Conservation (phyloP, 2,797 vertebrate genomes). For the Characodon lateralis region DNA sequence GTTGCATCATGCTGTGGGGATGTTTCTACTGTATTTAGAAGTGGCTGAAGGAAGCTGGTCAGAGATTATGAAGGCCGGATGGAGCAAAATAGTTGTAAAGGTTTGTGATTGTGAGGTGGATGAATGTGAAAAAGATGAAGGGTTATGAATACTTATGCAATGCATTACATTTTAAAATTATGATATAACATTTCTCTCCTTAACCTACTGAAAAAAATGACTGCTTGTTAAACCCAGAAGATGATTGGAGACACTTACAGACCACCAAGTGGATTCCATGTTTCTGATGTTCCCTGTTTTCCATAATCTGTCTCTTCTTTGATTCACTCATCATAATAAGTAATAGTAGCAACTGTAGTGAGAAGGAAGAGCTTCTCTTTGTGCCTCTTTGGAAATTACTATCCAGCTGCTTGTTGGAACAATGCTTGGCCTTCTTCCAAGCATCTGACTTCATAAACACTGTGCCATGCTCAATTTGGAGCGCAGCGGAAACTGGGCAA, state of each 20-base stretch:
- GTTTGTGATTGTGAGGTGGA: background rate
- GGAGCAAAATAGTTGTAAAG: background rate
- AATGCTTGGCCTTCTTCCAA: constrained; percentile 76
- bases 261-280: background rate
- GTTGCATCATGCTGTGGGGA: background rate
- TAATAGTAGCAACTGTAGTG: constrained; percentile 31
- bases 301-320: background rate
- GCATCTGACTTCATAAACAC: constrained; percentile 75
- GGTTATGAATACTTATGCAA: background rate
- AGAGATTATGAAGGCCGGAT: too few relatives aligned
- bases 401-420: constrained; percentile 76
- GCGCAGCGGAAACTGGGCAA: constrained; percentile 72
- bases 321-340: background rate
- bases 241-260: background rate
- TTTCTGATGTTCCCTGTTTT: background rate
- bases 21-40: background rate
- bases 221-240: background rate
- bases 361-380: constrained; percentile 36
- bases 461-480: constrained; percentile 77
- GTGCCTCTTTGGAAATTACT: constrained; percentile 63
- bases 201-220: background rate
- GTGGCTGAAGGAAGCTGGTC: background rate
- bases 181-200: background rate
- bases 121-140: background rate
- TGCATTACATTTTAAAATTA: background rate